Base-by-base conservation (phyloP, 2,113 vertebrate species). In the Tyrannus savana region DNA sequence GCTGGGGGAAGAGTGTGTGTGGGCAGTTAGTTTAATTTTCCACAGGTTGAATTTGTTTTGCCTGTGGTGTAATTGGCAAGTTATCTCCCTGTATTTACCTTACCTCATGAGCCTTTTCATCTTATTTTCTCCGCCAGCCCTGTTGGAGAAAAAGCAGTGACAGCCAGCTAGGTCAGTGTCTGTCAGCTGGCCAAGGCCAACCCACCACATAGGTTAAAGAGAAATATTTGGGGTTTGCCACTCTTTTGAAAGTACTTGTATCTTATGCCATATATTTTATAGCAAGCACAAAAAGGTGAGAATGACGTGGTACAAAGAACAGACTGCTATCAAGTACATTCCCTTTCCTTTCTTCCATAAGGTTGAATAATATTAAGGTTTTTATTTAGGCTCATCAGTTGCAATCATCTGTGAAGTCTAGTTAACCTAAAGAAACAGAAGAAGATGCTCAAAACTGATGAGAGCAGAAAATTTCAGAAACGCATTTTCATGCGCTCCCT, bases 41-140 rank as follows among this genome's bases (percentile, higher is more conserved):
- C 47, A 55, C 16, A 78, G 8, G 19, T 35, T 74, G 6, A 62
- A 52, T 44, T 42, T 74, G 7, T 44, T 89, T 81, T 21, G 49
- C 6, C 18, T 24, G 5, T 47, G 23, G 42, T 64, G 13, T 23
- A 39, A 60, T 0, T 84, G n/a, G 7, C 0, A 3, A 84, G 4
- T 58, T 16, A 35, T 39, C 11, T 62, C 35, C 27, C 39, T 69
- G 13, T 56, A 15, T 74, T 68, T 56, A 52, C 18, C 7, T 66
- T 87, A n/a, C 52, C 9, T 19, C 9, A 8, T 7, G 19, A 62
- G 22, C 4, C 62, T 87, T 73, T 76, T 24, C 12, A 41, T 37
- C 16, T 56, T 68, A 19, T 74, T 47, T 86, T 80, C 33, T 73
- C 24, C 13, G 7, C 6, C 18, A 80, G 31, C 7, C 12, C 19